Percentiles rank a stretch among this genome's conserved stretches.
These are phyloP conservation scores for Diorhabda sublineata DNA, from an alignment of 1,140 invertebrate genomes.

Conservation along the genomic window DNA sequence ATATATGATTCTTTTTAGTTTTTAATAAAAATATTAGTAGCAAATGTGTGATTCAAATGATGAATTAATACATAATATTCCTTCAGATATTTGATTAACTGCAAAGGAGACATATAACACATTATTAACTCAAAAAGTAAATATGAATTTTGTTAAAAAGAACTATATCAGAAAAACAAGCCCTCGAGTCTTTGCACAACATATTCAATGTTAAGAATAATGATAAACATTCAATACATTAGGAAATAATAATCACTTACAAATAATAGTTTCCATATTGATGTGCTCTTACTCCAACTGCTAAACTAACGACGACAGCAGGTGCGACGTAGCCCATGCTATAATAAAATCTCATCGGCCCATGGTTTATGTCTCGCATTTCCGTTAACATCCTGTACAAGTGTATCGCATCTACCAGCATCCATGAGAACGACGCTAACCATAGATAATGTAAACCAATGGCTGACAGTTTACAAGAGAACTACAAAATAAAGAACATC, in stretches of 20 bases:
- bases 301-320: slow-evolving; percentile 84
- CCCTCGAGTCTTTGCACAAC: too few relatives aligned
- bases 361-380: slow-evolving; percentile 93
- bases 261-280: slow-evolving; percentile 92
- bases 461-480: slow-evolving; percentile 84
- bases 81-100: too few relatives aligned
- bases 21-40: too few relatives aligned
- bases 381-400: slow-evolving; percentile 92
- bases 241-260: slow-evolving; percentile 57
- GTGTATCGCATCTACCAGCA: slow-evolving; percentile 87
- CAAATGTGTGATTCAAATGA: too few relatives aligned
- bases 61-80: too few relatives aligned
- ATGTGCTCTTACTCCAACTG: slow-evolving; percentile 89
- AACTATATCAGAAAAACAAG: too few relatives aligned
- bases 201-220: too few relatives aligned
- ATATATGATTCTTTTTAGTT: too few relatives aligned
- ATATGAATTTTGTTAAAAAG: too few relatives aligned
- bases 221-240: too few relatives aligned
- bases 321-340: slow-evolving; percentile 93
- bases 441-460: slow-evolving; percentile 92
- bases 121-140: too few relatives aligned
- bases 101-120: too few relatives aligned
- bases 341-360: slow-evolving; percentile 90
- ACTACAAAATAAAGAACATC: slow-evolving; percentile 48
- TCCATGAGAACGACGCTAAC: slow-evolving; percentile 85